These are phyloP conservation scores for Coleophora flavipennella DNA, from an alignment of 2,888 invertebrate genomes.

Conservation along the genomic window DNA sequence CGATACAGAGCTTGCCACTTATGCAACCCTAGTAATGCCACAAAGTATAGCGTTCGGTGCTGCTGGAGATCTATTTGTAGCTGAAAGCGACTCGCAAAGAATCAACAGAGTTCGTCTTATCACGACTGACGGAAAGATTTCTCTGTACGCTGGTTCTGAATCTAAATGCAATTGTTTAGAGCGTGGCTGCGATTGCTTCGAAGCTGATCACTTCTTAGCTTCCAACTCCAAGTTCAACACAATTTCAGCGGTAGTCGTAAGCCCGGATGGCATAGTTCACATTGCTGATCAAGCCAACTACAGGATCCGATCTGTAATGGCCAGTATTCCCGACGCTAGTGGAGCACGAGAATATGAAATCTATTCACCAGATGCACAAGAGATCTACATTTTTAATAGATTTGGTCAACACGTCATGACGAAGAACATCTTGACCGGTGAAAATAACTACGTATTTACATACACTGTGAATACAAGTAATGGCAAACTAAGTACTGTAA, in stretches of 20 bases:
- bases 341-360: conserved; percentile 92
- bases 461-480: conserved; percentile 98
- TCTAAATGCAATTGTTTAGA: conserved; percentile 95
- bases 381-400: conserved; percentile 92
- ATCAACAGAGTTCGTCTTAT: conserved; percentile 93
- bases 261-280: conserved; percentile 94
- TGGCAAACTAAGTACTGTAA: conserved; percentile 93
- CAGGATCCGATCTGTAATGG: conserved; percentile 89
- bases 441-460: conserved; percentile 92
- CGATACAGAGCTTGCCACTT: conserved; percentile 90
- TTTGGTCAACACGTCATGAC: conserved; percentile 97
- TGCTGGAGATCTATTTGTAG: conserved; percentile 92
- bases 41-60: conserved; percentile 96
- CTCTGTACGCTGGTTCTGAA: conserved; percentile 94
- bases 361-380: conserved; percentile 95
- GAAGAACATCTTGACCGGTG: conserved; percentile 94
- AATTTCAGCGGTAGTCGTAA: conserved; percentile 92
- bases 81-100: conserved; percentile 95
- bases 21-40: conserved; percentile 92
- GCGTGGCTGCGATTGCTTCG: conserved; percentile 92
- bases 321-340: conserved; percentile 90
- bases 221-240: conserved; percentile 95
- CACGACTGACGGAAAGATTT: conserved; percentile 93
- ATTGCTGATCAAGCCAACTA: conserved; percentile 96
- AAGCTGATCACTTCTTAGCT: conserved; percentile 91